Base-by-base conservation (phyloP, 2,888 invertebrate species). In the Ctena decussata region DNA sequence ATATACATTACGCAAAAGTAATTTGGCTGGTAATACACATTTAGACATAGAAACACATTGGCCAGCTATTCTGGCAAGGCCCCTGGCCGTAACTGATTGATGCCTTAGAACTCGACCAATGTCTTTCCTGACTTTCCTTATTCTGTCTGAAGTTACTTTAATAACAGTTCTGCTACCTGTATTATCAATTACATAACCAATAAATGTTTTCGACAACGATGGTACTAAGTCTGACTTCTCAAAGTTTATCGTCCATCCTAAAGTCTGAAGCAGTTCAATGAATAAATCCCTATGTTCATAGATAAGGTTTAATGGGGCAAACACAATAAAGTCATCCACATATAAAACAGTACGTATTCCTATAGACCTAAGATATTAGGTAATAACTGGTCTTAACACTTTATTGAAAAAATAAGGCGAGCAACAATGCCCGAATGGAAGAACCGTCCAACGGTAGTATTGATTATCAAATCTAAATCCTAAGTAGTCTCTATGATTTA, bases 371-470 rank as follows among this genome's bases (percentile, higher is more conserved):
- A 53, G n/a, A 24, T 53, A 53, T n/a, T n/a, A n/a, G n/a, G 53
- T 53, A 15, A 53, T 21, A 21, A 53, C 53, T 12, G 11, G 53
- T 53, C 53, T 39, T 49, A 86, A 39, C 18, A 60, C 11, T 76
- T 81, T 78, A 6, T 71, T 80, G 37, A 75, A 81, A 53, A 80
- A 44, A 53, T 39, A 84, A 44, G 73, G 65, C 11, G 37, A 32
- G 11, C 72, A 72, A 75, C 49, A 69, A 6, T 75, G 21, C 5
- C 81, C 84, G 57, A 84, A 86, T 15, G 81, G 60, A 3, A 84
- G 39, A 30, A 80, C 77, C 12, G 83, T 75, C 57, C 71, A 80
- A 30, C 21, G n/a, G 32, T 71, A 86, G 44, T 41, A 77, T 24
- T 80, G 41, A 21, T 44, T 32, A 0, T 80, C 75, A 35, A 80